Base-by-base conservation (phyloP, 2,888 invertebrate species). In the Octonoba sinensis region DNA sequence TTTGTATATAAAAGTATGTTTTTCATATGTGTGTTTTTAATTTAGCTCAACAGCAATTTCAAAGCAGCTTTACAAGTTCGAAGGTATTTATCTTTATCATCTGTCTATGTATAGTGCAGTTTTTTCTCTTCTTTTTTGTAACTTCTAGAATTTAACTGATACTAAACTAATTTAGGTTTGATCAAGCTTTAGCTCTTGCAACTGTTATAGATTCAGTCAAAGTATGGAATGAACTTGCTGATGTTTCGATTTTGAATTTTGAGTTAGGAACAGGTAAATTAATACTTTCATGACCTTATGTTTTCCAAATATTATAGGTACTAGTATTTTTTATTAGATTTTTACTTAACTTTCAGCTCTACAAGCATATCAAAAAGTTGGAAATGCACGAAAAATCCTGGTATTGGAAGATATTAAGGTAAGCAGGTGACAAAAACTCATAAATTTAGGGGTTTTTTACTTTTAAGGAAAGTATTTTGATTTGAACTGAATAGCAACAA, bases 341-440 rank as follows among this genome's bases (percentile, higher is more conserved):
- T 74, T 47, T 18, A n/a, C 27, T 18, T 71, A 47, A 16, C 18
- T 20, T 66, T 18, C 22, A 67, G 79, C 79, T 44, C 24, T 51
- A 8, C 62, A 64, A 46, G 64, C 74, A 54, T 81, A 67, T 51
- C 62, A 73, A 49, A 81, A 81, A 64, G 56, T 81, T 47, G 79
- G 79, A 36, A 16, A 27, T 44, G 67, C 62, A 12, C 62, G 67
- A 49, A 69, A 74, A 57, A 73, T 81, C 24, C 44, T 81, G 12
- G 64, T 54, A 1, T 54, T 81, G 20, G 73, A 81, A 49, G 79
- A 74, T 62, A 73, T 81, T 49, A 81, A 81, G 51, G 79, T 81
- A 51, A 62, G 24, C 6, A 6, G 11, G 1, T 1, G 8, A 36
- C 1, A 36, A 36, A 36, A 2, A 27, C 36, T 36, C 6, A 36